Evolutionary conservation across 2,888 invertebrate genomes (phyloP).

Genomic region (Ischnura elegans): DNA sequence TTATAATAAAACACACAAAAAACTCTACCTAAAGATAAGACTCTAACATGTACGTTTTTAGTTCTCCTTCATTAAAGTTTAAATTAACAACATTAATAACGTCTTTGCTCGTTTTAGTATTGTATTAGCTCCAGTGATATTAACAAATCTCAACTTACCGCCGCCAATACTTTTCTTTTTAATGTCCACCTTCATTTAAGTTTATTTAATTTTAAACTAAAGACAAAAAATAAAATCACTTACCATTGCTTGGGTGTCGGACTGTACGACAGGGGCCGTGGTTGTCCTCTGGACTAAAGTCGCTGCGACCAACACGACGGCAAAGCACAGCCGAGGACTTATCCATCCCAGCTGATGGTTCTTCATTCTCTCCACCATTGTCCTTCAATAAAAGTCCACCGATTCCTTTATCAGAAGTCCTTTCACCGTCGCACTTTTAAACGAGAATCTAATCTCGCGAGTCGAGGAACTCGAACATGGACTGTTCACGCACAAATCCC

Average conservation of each 20-base stretch:
- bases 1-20: no score
- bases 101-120: no score
- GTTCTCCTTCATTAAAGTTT: no score
- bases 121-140: no score
- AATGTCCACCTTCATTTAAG: no score
- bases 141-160: no score
- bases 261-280: slow-evolving; percentile 65
- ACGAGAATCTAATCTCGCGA: not conserved
- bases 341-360: not conserved
- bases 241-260: slow-evolving; percentile 71
- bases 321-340: not conserved
- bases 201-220: no score
- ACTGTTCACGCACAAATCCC: not conserved
- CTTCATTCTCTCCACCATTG: slow-evolving; percentile 18
- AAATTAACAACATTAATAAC: no score
- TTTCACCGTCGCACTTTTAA: not conserved
- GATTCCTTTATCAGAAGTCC: not conserved
- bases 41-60: no score
- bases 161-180: no score
- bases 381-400: not conserved
- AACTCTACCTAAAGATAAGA: no score
- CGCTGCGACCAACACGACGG: not conserved
- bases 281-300: not conserved
- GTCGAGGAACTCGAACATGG: not conserved
- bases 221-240: no score